phyloP scores from a whole-genome alignment of 2,888 invertebrate species.

The Caenorhabditis parvicauda region DNA sequence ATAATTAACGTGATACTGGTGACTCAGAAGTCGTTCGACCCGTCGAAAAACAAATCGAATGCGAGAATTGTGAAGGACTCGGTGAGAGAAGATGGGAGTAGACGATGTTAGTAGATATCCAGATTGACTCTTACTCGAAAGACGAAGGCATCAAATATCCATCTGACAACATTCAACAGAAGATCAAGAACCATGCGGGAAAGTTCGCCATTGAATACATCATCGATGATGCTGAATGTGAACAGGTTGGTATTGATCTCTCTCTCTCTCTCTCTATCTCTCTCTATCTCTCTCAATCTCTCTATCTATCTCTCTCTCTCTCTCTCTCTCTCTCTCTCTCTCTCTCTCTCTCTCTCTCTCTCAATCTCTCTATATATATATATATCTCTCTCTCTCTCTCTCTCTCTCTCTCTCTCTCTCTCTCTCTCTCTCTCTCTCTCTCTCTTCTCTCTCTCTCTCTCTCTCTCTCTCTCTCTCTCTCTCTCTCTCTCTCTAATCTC shows the following conservation, averaged over 20 bases:
- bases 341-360: too few species aligned
- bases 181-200: conserved; percentile 17
- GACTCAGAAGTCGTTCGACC: conserved; percentile 13
- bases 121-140: conserved; percentile 19
- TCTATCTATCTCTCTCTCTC: too few species aligned
- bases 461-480: too few species aligned
- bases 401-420: too few species aligned
- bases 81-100: not conserved
- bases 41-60: conserved; percentile 17
- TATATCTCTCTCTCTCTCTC: too few species aligned
- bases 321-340: too few species aligned
- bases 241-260: conserved; percentile 17
- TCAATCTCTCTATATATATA: too few species aligned
- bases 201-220: conserved; percentile 17
- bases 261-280: too few species aligned
- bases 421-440: too few species aligned
- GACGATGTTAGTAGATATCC: not conserved
- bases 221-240: conserved; percentile 15
- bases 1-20: conserved; percentile 17
- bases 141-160: conserved; percentile 16
- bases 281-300: too few species aligned
- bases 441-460: too few species aligned
- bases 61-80: conserved; percentile 18
- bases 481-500: too few species aligned
- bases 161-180: conserved; percentile 18